Evolutionary conservation across 1,140 invertebrate species (phyloP), one percentile per base, ranked within the genome.

Genomic region (Brachionus rotundiformis): DNA sequence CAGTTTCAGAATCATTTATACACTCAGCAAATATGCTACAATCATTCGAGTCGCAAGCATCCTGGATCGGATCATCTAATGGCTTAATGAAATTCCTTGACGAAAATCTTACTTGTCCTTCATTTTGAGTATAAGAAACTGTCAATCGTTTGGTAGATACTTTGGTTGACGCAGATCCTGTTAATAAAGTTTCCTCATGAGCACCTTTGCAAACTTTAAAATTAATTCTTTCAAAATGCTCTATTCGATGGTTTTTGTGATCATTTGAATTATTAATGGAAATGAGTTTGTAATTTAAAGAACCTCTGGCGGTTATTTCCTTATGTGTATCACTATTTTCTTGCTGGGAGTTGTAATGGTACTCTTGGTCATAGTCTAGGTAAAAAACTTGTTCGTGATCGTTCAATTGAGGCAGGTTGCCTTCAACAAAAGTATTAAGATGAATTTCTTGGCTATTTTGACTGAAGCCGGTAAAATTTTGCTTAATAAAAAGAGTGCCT

Each of bases 21-120:
- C 76, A 79, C 25, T 79, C 76, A 19, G 76, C 76, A 39, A 25
- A 79, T 19, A 79, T 13, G n/a, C 59, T 63, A 25, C 76, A 79
- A 41, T 79, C 47, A 27, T 59, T 79, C 5, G 19, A 19, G 23
- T 79, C 47, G 41, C 76, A 79, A 6, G 47, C 31, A 79, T 79
- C 36, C 36, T 36, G 47, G 3, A 41, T 11, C 36, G 29, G 76
- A 63, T 63, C 59, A n/a, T 79, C 59, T 13, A 59, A 39, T 3
- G 76, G 54, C 23, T 31, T 54, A 10, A 79, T 25, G 36, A 79
- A 79, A 79, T 79, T 79, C 25, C 25, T 49, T 41, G 76, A 79
- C 23, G 59, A 59, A 41, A 79, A 79, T 79, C 76, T 54, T 4
- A 79, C 76, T 73, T 73, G 68, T 31, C 68, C 39, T 79, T 79